These are phyloP conservation scores for Bubo bubo DNA, from an alignment of 2,113 vertebrate genomes.

Conservation along the genomic window DNA sequence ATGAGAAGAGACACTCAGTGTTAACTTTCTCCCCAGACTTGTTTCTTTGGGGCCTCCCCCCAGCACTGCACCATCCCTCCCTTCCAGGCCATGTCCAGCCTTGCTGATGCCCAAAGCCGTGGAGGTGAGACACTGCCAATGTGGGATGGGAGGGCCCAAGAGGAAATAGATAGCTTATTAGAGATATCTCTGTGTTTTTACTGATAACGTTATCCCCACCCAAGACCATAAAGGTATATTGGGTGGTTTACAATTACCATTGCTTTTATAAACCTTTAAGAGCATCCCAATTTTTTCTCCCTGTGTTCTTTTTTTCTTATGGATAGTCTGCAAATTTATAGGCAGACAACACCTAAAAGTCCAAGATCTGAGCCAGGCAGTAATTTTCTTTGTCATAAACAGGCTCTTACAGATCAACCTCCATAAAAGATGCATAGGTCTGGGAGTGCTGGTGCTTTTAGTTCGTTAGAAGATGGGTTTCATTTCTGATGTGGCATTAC, in stretches of 20 bases:
- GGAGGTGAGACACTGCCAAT: background rate
- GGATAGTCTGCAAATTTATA: background rate
- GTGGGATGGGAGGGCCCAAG: background rate
- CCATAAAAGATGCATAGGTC: background rate
- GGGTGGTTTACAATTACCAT: background rate
- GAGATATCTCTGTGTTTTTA: background rate
- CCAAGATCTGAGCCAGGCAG: background rate
- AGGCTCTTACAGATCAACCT: background rate
- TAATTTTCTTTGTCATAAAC: conserved; percentile 24
- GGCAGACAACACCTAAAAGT: background rate
- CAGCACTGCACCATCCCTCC: background rate
- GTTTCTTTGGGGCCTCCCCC: background rate
- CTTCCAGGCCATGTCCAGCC: background rate
- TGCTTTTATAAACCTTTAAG: background rate
- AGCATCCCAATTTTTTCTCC: background rate
- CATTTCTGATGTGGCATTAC: background rate
- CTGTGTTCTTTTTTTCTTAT: background rate
- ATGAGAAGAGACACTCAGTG: background rate
- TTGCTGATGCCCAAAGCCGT: background rate
- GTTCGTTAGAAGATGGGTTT: background rate
- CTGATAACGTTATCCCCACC: fast-evolving
- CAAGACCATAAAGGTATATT: background rate
- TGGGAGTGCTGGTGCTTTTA: background rate
- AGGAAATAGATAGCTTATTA: background rate
- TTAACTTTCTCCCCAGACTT: background rate